phyloP scores from a whole-genome alignment of 2,113 vertebrate species.

The Tragelaphus strepsiceros region DNA sequence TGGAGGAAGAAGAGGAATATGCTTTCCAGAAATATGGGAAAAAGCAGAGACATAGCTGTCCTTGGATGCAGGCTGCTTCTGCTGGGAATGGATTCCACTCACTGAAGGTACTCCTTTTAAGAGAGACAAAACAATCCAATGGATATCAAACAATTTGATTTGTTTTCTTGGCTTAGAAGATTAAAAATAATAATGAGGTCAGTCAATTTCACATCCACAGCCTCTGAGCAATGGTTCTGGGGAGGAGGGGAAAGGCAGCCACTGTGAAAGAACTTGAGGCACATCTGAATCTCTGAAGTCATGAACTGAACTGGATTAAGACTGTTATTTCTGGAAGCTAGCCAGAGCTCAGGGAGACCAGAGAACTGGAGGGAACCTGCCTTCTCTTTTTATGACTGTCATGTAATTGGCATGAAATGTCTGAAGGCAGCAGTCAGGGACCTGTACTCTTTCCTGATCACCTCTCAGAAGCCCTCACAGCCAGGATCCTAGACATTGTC shows the following conservation, averaged over 20 bases:
- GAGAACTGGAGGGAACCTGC: background rate
- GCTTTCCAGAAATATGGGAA: background rate
- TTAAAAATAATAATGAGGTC: background rate
- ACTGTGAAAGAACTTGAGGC: no score
- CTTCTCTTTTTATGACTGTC: background rate
- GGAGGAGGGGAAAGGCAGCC: background rate
- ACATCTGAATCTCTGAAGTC: background rate
- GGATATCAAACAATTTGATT: background rate
- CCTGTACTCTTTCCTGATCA: background rate
- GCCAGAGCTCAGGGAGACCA: background rate
- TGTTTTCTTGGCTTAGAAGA: background rate
- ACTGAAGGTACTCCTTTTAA: background rate
- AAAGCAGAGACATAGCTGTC: background rate
- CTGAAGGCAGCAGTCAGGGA: background rate
- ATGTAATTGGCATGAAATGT: background rate
- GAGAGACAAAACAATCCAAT: background rate
- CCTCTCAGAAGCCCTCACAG: background rate
- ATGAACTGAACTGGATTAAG: background rate
- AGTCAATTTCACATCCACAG: background rate
- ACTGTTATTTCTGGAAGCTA: background rate
- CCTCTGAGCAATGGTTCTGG: background rate
- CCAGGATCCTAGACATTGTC: background rate
- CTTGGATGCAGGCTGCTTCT: background rate
- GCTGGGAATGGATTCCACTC: fast-evolving
- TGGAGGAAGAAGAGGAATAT: background rate